Evolutionary conservation across 37 sponge, comb jelly and placozoan species (phyloP), one percentile per base, ranked within the genome.

Genomic region (Aplysina aerophoba): DNA sequence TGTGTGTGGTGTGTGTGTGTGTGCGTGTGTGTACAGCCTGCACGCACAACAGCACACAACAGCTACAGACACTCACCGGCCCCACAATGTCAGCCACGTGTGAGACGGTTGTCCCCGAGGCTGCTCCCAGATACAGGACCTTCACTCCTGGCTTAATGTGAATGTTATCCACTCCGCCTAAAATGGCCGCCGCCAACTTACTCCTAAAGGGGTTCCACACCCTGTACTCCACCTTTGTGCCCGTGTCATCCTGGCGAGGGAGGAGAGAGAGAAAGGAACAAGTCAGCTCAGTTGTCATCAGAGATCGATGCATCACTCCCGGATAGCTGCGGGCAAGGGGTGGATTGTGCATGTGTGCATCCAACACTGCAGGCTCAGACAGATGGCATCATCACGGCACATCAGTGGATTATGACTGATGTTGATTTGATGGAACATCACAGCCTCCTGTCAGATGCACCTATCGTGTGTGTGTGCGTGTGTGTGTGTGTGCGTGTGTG

Each of bases 201-300:
- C 98, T 97, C 14, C 99, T 84, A 79, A 98, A 98, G 1, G 97
- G 99, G 57, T 98, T 98, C 99, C 99, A 98, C 78, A 98, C 99
- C 41, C 97, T 88, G 67, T 98, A 98, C 83, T 98, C 99, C 0
- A 93, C 85, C 83, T 98, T 98, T 22, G 36, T 85, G 44, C 41
- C 66, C 6, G 56, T 68, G 0, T 91, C 89, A 25, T 36, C 77
- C 19, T 50, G 20, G 19, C 27, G 15, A 15, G 1, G 27, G 33
- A 3, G 24, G 13, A 55, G 20, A 81, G 33, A 81, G 31, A 5
- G 21, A 73, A 13, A 31, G 27, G 33, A 13, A 73, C 3, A 8
- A 44, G 50, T 8, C 50, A 44, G 8, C 65, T 3, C 65, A 63
- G 50, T 44, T 3, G 6, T 44, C 50, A 44, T 44, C 50, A 44